Evolutionary conservation across 2,113 vertebrate genomes (phyloP), one percentile per base, ranked within the genome.

Genomic region (Orycteropus afer): DNA sequence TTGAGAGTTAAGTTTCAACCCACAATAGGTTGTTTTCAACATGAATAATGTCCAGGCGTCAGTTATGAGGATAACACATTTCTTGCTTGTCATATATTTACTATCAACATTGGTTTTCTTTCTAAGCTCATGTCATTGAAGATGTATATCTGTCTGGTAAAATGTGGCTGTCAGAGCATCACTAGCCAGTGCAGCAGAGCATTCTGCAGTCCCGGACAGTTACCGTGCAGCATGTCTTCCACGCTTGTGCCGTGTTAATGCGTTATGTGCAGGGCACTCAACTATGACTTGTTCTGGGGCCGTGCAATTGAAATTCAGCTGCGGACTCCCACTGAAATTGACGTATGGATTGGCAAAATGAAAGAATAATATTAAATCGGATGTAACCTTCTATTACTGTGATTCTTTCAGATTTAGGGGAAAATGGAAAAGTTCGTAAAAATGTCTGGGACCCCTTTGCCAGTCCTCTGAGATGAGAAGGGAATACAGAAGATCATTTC

Each of bases 91-190:
- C 92, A 89, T 47, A 23, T 93, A 82, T 76, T 95, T 91, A 14
- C 55, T 90, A 1, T 86, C 57, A 71, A 47, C 37, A 67, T 65
- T 88, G 25, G 69, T 77, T 94, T 95, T 92, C 69, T 78, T 94
- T 92, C 92, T 94, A n/a, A 34, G 22, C 57, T 90, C 55, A 45
- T 92, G 96, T 95, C 97, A 89, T 7, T 53, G 86, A 88, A 90
- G 74, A 85, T 95, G 93, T 93, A 18, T 89, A 79, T 95, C 88
- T 71, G 57, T 90, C 22, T 86, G 83, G 57, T 77, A 61, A 93
- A 95, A 61, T 37, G 37, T 80, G 93, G 82, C 93, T 65, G 47
- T 95, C 92, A 90, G 3, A 51, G 49, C 27, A 10, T 42, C 74
- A 25, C 53, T 13, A 27, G 10, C 4, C 65, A 15, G 17, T 45